Evolutionary conservation across 2,113 vertebrate species (phyloP).

Genomic region (Myocastor coypus): DNA sequence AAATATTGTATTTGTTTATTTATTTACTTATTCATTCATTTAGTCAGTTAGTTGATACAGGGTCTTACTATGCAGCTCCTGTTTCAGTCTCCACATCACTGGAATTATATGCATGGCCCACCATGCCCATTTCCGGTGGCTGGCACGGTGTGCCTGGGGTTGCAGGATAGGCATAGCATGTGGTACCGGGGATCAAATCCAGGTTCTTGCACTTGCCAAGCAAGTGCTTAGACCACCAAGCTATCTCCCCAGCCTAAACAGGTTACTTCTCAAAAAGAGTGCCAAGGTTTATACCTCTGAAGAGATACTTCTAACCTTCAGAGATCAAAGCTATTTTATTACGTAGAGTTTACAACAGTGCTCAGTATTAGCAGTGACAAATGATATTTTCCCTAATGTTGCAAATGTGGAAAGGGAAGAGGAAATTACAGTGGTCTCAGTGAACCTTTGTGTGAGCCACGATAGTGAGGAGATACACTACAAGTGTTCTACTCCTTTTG

Average conservation of each 20-base stretch:
- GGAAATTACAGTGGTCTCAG: background rate
- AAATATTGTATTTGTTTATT: no score
- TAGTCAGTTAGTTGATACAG: no score
- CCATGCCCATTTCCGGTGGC: no score
- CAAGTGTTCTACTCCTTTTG: background rate
- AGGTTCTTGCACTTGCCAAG: no score
- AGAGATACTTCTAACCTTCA: background rate
- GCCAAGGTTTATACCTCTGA: background rate
- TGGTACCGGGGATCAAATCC: no score
- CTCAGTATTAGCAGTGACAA: background rate
- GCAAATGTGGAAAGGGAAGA: background rate
- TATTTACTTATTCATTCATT: no score
- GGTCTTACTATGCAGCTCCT: no score
- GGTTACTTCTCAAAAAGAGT: conserved; percentile 14
- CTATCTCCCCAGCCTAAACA: background rate
- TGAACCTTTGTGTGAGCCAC: background rate
- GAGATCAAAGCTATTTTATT: background rate
- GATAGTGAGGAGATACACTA: background rate
- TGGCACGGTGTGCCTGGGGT: no score
- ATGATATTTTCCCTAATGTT: background rate
- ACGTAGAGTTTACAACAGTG: background rate
- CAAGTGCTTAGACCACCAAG: no score
- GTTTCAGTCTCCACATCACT: no score
- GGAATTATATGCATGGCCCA: no score
- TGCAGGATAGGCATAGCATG: no score